A percentile compares a stretch with the other conserved stretches of the same genome.
These are phyloP conservation scores for Osmerus mordax DNA, from an alignment of 2,113 vertebrate genomes.

Conservation along the genomic window DNA sequence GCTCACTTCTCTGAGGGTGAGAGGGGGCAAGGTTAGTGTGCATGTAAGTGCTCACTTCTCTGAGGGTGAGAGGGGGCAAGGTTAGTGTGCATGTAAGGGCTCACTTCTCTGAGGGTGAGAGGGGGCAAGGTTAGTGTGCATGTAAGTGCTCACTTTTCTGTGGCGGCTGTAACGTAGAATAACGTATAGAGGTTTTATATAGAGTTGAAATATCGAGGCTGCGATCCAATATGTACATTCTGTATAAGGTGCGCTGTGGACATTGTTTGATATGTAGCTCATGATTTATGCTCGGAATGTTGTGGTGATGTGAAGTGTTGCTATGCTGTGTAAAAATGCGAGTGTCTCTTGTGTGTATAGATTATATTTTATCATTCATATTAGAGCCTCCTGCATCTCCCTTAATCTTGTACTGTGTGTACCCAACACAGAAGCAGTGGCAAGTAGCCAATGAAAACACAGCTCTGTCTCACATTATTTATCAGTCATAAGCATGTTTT, in stretches of 20 bases:
- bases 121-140: neutral
- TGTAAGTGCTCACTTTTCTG: neutral
- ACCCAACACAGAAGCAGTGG: slow-evolving; percentile 17
- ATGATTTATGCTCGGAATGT: too few relatives aligned
- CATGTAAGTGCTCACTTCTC: too few relatives aligned
- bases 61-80: too few relatives aligned
- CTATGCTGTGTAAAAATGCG: too few relatives aligned
- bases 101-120: slow-evolving; percentile 55
- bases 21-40: too few relatives aligned
- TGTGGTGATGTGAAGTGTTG: too few relatives aligned
- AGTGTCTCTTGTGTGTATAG: too few relatives aligned
- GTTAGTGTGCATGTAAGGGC: too few relatives aligned
- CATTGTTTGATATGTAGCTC: too few relatives aligned
- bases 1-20: too few relatives aligned
- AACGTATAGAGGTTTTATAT: neutral
- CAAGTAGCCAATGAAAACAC: slow-evolving; percentile 32
- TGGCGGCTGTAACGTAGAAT: neutral
- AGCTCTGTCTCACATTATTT: slow-evolving; percentile 16
- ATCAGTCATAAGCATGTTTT: slow-evolving; percentile 17
- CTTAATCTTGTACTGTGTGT: neutral
- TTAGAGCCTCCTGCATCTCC: neutral
- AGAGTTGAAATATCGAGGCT: neutral
- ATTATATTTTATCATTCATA: neutral
- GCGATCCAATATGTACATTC: too few relatives aligned
- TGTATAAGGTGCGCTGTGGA: too few relatives aligned